Conservation (phyloP, 2,888 invertebrate genomes). For the Pterostichus niger region DNA sequence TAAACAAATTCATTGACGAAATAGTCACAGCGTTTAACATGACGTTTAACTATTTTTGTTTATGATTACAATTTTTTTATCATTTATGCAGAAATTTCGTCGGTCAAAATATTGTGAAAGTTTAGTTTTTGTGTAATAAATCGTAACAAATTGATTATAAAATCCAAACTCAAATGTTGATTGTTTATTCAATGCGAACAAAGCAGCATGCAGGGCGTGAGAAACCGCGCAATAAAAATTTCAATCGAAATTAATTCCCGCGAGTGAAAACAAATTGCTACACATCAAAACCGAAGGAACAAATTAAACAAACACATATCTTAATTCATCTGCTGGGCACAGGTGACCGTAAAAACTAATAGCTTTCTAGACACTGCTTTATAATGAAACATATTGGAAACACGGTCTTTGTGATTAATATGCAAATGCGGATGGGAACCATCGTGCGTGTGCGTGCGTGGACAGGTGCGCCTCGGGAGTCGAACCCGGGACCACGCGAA, state of each 20-base stretch:
- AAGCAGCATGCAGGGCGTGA: slow-evolving; percentile 2
- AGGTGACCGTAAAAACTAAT: slow-evolving; percentile 64
- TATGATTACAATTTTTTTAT: no score
- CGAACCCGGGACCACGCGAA: slow-evolving; percentile 44
- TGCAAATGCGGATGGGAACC: slow-evolving; percentile 69
- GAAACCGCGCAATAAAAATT: slow-evolving; percentile 37
- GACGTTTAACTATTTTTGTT: no score
- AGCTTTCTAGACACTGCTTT: slow-evolving; percentile 65
- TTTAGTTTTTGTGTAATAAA: no score
- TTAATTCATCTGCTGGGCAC: slow-evolving; percentile 51
- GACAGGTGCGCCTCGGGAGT: slow-evolving; percentile 48
- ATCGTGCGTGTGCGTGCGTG: slow-evolving; percentile 24
- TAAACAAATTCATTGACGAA: no score
- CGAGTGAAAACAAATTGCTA: slow-evolving; percentile 40
- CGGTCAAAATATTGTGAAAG: no score
- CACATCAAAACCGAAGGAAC: slow-evolving; percentile 50
- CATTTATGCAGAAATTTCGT: no score
- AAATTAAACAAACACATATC: slow-evolving; percentile 62
- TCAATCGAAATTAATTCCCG: slow-evolving; percentile 31
- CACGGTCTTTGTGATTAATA: slow-evolving; percentile 72
- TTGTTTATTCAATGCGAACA: no score
- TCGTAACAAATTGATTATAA: no score
- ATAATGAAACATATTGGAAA: slow-evolving; percentile 70
- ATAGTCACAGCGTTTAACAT: no score
- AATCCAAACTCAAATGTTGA: no score